Conservation (phyloP, 2,888 invertebrate genomes). For the Sphaerolaimus hirsutus region DNA sequence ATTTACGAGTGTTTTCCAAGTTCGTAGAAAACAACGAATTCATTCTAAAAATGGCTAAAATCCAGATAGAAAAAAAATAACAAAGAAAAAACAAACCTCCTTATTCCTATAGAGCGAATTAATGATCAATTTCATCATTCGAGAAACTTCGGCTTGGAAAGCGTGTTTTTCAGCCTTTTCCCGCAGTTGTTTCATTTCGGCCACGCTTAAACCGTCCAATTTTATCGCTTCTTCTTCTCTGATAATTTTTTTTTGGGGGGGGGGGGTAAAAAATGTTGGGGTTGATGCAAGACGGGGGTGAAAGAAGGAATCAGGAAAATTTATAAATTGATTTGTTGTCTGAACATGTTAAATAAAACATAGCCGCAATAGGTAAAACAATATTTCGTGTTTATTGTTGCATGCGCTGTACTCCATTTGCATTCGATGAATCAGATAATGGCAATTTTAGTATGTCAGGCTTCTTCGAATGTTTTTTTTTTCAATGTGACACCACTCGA, state of each 20-base stretch:
- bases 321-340: no score
- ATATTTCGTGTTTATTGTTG: background rate
- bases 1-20: no score
- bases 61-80: background rate
- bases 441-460: no score
- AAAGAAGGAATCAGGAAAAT: background rate
- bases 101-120: conserved; percentile 96
- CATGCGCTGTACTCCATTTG: no score
- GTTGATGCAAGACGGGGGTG: background rate
- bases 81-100: conserved; percentile 39
- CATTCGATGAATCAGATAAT: no score
- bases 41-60: no score
- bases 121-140: conserved; percentile 99
- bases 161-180: conserved; percentile 45
- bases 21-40: no score
- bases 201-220: conserved; percentile 72
- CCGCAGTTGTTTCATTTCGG: conserved; percentile 67
- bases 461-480: no score
- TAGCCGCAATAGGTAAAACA: no score
- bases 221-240: conserved; percentile 89
- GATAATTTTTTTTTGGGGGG: conserved; percentile 8
- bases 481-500: no score
- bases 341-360: no score
- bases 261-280: background rate
- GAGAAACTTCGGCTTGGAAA: conserved; percentile 94